These are phyloP conservation scores for Chydorus sphaericus DNA, from an alignment of 2,888 invertebrate genomes.

Conservation along the genomic window DNA sequence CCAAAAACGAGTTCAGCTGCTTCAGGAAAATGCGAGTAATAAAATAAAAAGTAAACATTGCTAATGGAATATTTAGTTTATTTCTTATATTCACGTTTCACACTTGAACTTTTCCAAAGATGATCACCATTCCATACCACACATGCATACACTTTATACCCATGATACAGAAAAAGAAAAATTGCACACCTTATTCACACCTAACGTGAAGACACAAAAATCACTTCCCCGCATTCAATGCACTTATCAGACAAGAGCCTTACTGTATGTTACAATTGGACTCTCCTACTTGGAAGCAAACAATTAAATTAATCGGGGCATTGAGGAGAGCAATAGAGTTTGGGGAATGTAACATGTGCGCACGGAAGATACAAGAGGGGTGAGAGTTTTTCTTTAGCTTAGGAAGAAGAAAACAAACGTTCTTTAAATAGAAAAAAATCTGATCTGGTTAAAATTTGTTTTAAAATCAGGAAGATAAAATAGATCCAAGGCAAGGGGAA, in stretches of 20 bases:
- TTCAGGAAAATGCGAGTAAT: too few species aligned
- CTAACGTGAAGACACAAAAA: not conserved
- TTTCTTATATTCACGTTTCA: not conserved
- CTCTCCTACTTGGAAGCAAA: too few species aligned
- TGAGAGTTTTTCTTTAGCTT: too few species aligned
- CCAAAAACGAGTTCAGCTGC: too few species aligned
- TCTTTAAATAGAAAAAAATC: not conserved
- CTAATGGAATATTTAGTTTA: not conserved
- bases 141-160: not conserved
- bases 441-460: not conserved
- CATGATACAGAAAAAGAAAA: not conserved
- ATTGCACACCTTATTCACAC: not conserved
- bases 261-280: not conserved
- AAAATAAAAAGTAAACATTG: not conserved
- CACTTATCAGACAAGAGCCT: not conserved
- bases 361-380: not conserved
- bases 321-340: conserved; percentile 1
- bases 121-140: not conserved
- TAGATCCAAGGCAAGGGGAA: not conserved
- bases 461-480: not conserved
- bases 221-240: not conserved
- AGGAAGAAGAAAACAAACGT: too few species aligned
- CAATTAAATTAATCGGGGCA: conserved; percentile 4
- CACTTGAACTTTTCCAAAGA: not conserved
- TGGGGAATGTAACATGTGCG: conserved; percentile 1